Conservation (phyloP, 1,140 invertebrate species). For the Oppia nitens region DNA sequence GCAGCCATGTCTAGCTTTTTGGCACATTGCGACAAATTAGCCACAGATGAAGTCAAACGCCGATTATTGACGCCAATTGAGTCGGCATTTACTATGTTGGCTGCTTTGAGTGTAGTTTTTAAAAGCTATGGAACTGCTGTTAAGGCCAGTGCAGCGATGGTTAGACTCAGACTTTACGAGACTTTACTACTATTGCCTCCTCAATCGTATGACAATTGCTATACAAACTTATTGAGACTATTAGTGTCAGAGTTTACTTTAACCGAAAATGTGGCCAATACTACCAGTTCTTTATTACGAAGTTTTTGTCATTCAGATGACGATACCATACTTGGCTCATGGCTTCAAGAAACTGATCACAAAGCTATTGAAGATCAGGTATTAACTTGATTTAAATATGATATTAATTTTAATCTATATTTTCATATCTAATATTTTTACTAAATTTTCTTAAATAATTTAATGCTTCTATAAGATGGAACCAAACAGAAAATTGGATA, state of each 20-base stretch:
- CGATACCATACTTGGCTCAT: constrained; percentile 59
- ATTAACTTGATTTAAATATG: constrained; percentile 20
- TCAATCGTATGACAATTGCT: constrained; percentile 65
- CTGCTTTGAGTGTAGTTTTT: constrained; percentile 62
- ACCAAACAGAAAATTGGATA: constrained; percentile 32
- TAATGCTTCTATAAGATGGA: constrained; percentile 25
- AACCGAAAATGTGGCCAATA: constrained; percentile 83
- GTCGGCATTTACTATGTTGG: constrained; percentile 79
- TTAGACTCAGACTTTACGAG: constrained; percentile 76
- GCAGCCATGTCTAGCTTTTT: constrained; percentile 88
- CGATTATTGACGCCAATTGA: constrained; percentile 77
- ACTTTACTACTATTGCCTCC: constrained; percentile 64
- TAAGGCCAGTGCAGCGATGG: constrained; percentile 81
- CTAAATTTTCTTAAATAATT: constrained; percentile 9
- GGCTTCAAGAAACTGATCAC: constrained; percentile 88
- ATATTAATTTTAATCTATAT: constrained; percentile 4
- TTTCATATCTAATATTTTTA: neutral
- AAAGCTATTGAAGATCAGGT: constrained; percentile 95
- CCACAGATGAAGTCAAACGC: constrained; percentile 76
- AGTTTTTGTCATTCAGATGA: constrained; percentile 78
- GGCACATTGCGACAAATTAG: constrained; percentile 67
- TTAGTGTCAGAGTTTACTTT: constrained; percentile 94
- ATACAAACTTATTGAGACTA: constrained; percentile 68
- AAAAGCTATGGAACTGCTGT: constrained; percentile 84
- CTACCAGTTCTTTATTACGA: constrained; percentile 70